phyloP scores from a whole-genome alignment of 2,797 vertebrate species.

The Enteromius argenteus region DNA sequence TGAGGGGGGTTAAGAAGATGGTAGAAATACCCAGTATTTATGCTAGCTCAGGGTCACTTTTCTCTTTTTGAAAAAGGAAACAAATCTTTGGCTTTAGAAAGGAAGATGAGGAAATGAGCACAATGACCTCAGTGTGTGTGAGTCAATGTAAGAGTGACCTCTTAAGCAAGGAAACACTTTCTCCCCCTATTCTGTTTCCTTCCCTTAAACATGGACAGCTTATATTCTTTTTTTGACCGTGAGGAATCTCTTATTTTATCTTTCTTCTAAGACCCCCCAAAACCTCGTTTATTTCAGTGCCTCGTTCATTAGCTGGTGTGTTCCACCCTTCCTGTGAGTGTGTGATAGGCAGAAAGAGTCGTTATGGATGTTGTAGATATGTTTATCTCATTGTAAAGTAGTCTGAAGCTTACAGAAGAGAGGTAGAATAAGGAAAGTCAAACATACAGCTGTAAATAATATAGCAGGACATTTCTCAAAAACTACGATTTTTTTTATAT shows the following conservation, averaged over 20 bases:
- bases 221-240: neutral
- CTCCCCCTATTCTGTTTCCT: slow-evolving; percentile 14
- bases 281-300: neutral
- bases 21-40: neutral
- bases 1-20: neutral
- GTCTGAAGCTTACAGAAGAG: neutral
- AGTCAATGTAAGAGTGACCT: neutral
- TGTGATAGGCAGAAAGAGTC: slow-evolving; percentile 23
- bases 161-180: slow-evolving; percentile 25
- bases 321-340: slow-evolving; percentile 29
- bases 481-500: neutral
- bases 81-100: neutral
- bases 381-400: neutral
- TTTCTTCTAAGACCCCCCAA: neutral
- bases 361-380: slow-evolving; percentile 22
- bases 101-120: slow-evolving; percentile 7
- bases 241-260: neutral
- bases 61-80: slow-evolving; percentile 32
- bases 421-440: slow-evolving; percentile 6
- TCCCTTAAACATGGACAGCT: neutral
- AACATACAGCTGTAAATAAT: neutral
- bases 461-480: slow-evolving; percentile 2
- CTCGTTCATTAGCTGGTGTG: neutral
- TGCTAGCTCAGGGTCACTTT: neutral
- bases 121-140: neutral